A percentile compares a stretch with the other conserved stretches of the same genome.
Evolutionary conservation across 2,797 vertebrate species (phyloP).

Genomic region (Saxicola maurus): DNA sequence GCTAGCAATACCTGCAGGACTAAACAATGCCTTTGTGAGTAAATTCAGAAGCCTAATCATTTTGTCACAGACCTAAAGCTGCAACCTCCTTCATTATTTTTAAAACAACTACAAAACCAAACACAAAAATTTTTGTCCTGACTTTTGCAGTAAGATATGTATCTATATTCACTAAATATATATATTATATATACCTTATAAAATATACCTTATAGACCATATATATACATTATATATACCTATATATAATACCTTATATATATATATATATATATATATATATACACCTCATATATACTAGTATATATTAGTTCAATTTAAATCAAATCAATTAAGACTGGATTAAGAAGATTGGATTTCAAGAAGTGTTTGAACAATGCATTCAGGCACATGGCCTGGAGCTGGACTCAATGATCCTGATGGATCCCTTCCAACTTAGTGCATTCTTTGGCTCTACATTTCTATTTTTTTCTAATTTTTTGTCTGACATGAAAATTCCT

Average conservation of each 20-base stretch:
- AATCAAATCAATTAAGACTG: background rate
- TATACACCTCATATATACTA: no score
- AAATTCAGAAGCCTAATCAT: background rate
- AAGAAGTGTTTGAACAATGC: background rate
- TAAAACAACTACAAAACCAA: background rate
- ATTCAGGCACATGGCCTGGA: background rate
- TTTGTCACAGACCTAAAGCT: background rate
- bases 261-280: no score
- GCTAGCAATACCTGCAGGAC: background rate
- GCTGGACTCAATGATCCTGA: accelerated
- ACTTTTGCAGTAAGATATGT: background rate
- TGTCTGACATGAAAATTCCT: background rate
- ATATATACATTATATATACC: no score
- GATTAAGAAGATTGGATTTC: background rate
- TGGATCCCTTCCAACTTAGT: background rate
- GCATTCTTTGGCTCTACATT: background rate
- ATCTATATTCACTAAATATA: background rate
- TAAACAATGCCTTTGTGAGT: background rate
- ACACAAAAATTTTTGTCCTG: background rate
- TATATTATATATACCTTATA: background rate
- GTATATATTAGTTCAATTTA: background rate
- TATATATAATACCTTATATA: no score
- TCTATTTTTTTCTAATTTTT: background rate
- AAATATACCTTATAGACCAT: background rate
- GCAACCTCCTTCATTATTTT: background rate